A percentile compares a stretch with the other conserved stretches of the same genome.
These are phyloP conservation scores for Leucophenga montana DNA, from an alignment of 2,888 invertebrate genomes.

Conservation along the genomic window DNA sequence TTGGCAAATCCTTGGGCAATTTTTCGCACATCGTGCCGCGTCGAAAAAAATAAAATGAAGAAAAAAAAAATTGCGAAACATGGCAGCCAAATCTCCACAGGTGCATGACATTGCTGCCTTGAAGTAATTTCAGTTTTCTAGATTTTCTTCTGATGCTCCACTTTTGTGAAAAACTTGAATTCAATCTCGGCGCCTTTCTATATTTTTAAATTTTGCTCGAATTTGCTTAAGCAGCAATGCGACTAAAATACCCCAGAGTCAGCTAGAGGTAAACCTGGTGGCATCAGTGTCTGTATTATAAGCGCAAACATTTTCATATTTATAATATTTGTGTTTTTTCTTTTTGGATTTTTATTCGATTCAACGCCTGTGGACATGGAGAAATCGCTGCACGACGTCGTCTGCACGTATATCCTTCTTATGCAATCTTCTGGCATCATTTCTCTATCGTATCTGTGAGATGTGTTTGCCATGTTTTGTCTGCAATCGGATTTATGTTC, in stretches of 20 bases:
- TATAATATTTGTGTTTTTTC: too few species aligned
- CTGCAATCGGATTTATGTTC: too few species aligned
- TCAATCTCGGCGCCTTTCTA: constrained; percentile 23
- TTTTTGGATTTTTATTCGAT: constrained; percentile 35
- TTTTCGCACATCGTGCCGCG: constrained; percentile 30
- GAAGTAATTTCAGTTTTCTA: background rate
- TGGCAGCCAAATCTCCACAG: constrained; percentile 21
- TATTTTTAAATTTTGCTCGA: background rate
- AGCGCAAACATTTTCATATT: constrained; percentile 31
- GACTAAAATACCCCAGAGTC: background rate
- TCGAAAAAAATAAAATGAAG: background rate
- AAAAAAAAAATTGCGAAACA: background rate
- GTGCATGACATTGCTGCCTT: constrained; percentile 6
- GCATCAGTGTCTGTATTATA: too few species aligned
- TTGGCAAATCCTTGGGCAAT: constrained; percentile 54
- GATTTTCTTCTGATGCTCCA: background rate
- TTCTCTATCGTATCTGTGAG: background rate
- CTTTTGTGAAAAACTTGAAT: constrained; percentile 5
- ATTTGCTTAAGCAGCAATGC: background rate
- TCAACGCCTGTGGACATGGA: constrained; percentile 39
- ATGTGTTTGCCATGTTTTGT: too few species aligned
- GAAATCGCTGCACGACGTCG: too few species aligned
- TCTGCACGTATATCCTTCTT: too few species aligned
- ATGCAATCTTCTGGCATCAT: too few species aligned
- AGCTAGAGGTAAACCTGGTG: too few species aligned